Base-by-base conservation (phyloP, 2,888 invertebrate genomes). In the Adineta ricciae region DNA sequence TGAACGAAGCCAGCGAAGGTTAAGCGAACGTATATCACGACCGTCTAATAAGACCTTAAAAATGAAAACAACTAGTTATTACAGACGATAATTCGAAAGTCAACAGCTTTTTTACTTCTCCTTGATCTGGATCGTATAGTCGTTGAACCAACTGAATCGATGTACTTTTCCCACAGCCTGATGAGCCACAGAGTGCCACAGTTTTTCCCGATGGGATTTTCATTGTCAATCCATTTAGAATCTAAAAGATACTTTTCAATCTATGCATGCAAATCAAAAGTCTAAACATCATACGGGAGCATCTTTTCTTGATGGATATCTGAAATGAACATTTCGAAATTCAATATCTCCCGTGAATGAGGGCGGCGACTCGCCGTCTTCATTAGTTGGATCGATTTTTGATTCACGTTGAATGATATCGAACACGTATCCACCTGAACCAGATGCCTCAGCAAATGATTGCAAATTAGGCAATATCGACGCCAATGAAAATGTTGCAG, bases 361-460 rank as follows among this genome's bases (percentile, higher is more conserved):
- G 7, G 21, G 11, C 0, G 84, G 82, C n/a, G 49, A 84, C 27
- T 82, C 3, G 0, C 86, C 86, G n/a, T 84, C 86, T 4, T 82
- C n/a, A 49, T n/a, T 36, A 11, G 50, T 84, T 54, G 83, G 7
- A 52, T 86, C 84, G 7, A 86, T 86, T 83, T 32, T n/a, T 24
- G 86, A 84, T 83, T 84, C 91, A 50, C 50, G 50, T 50, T 50
- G 3, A 19, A 50, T 50, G 3, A 50, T 19, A 19, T 50, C 90
- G 88, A 93, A 95, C 7, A 95, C 93, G 24, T 92, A 92, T 0
- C 93, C 93, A 0, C 94, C 92, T 0, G 92, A 92, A 0, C 94
- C 94, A 14, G 85, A 38, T 1, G 83, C 85, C 52, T 83, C 73
- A n/a, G 95, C 95, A 41, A 90, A 86, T 50, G 88, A 87, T 84